Conservation (phyloP, 2,113 vertebrate species). For the Alaudala cheleensis region DNA sequence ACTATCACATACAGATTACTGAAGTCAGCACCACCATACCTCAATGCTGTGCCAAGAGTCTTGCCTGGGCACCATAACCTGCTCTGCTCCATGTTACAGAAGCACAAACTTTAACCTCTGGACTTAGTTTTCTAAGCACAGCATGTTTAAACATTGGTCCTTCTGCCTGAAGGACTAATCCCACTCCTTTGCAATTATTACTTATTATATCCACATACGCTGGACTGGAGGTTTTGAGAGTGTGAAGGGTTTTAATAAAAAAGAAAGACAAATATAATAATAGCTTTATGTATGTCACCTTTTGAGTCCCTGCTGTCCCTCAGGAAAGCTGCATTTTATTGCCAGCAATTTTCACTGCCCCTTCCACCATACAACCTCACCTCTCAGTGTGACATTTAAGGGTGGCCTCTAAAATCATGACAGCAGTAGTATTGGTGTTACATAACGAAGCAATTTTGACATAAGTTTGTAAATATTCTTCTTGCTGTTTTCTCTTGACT, state of each 20-base stretch:
- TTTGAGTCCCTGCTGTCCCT: background rate
- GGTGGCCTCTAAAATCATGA: background rate
- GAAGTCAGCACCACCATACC: background rate
- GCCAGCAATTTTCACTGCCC: background rate
- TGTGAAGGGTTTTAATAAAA: background rate
- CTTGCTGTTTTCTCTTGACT: background rate
- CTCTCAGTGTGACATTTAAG: background rate
- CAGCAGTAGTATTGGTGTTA: background rate
- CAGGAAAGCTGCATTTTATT: background rate
- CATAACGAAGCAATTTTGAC: background rate
- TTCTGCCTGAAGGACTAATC: background rate
- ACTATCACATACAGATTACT: too few relatives aligned
- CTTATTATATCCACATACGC: background rate
- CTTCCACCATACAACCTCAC: background rate
- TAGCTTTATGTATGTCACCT: background rate
- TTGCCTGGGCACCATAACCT: background rate
- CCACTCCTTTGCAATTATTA: background rate
- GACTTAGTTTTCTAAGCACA: background rate
- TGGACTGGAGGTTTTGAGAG: background rate
- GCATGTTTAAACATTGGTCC: background rate
- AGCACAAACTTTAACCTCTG: background rate
- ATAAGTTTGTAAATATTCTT: background rate
- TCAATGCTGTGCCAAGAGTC: background rate
- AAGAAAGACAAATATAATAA: background rate
- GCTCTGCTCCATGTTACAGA: background rate